Evolutionary conservation across 2,797 vertebrate species (phyloP).

Genomic region (Crenuchus spilurus): DNA sequence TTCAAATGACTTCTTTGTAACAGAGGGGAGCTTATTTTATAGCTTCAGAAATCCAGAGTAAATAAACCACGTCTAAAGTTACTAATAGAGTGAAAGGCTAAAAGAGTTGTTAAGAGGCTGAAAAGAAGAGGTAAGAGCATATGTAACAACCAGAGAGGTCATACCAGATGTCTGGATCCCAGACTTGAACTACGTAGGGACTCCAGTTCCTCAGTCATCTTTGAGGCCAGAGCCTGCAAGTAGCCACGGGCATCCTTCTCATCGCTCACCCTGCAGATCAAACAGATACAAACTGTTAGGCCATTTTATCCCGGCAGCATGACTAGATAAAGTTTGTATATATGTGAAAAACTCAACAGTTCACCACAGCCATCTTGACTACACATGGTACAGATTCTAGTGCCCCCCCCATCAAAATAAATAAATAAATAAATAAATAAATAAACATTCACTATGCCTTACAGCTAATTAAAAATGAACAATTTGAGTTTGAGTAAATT

Average conservation of each 20-base stretch:
- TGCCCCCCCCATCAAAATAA: no score
- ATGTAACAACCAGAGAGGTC: not conserved
- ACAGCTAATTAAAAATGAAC: no score
- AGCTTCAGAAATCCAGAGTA: not conserved
- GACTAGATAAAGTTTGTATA: no score
- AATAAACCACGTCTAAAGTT: no score
- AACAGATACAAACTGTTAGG: not conserved
- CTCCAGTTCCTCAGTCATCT: constrained; percentile 97
- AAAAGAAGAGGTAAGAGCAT: not conserved
- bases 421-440: no score
- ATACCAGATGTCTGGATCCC: constrained; percentile 89
- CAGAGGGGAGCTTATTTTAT: not conserved
- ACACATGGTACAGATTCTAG: no score
- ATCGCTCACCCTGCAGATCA: constrained; percentile 87
- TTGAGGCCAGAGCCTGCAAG: constrained; percentile 93
- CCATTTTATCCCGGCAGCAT: no score
- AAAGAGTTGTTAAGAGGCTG: not conserved
- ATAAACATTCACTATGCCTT: no score
- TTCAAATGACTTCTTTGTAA: no score
- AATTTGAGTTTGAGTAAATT: no score
- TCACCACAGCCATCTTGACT: not conserved
- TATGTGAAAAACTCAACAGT: no score
- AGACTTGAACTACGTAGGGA: constrained; percentile 87
- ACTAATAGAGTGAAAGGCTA: not conserved
- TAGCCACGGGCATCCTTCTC: constrained; percentile 97